These are phyloP conservation scores for Nothocercus julius DNA, from an alignment of 2,113 vertebrate species.

Conservation along the genomic window DNA sequence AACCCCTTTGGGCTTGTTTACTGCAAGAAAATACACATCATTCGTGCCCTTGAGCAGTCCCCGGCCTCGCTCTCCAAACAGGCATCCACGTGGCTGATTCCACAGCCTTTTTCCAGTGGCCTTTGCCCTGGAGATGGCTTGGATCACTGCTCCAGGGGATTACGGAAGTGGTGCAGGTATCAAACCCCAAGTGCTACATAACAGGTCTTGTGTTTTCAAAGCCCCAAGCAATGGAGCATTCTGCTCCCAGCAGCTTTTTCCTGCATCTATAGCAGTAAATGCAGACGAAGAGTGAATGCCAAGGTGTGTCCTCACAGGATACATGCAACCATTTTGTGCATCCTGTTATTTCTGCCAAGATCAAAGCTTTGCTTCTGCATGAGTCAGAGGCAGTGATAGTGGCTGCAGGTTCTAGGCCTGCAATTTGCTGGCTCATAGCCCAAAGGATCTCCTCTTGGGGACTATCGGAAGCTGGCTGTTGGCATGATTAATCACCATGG, in stretches of 20 bases:
- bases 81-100: not conserved
- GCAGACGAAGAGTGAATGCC: not conserved
- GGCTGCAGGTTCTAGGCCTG: not conserved
- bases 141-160: not conserved
- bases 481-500: not conserved
- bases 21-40: not conserved
- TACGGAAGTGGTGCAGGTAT: not conserved
- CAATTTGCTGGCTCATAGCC: not conserved
- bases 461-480: constrained; percentile 35
- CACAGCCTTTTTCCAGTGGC: not conserved
- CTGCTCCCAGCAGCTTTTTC: not conserved
- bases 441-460: not conserved
- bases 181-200: not conserved
- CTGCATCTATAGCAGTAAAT: not conserved
- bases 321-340: constrained; percentile 6
- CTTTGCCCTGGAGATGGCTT: not conserved
- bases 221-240: not conserved
- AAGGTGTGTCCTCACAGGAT: constrained; percentile 47
- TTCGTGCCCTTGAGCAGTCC: not conserved
- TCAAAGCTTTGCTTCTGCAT: constrained; percentile 32
- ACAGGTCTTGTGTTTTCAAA: not conserved
- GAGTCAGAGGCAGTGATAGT: not conserved
- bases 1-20: constrained; percentile 5
- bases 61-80: not conserved
- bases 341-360: constrained; percentile 51